Percentiles rank a stretch among this genome's conserved stretches.
Evolutionary conservation across 2,888 invertebrate genomes (phyloP).

Genomic region (Taphrorychus bicolor): DNA sequence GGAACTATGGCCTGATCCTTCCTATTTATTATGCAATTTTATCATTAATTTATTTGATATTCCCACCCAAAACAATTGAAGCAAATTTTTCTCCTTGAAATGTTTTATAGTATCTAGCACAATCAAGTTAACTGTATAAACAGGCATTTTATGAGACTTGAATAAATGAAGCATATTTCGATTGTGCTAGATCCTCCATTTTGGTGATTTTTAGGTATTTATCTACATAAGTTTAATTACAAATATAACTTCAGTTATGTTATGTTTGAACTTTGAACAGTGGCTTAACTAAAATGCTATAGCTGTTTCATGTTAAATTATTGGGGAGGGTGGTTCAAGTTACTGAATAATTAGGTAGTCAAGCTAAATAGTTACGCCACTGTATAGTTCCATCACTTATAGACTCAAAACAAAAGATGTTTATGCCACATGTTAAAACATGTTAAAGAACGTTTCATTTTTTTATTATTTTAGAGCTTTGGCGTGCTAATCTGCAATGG

Average conservation of each 20-base stretch:
- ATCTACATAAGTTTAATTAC: no score
- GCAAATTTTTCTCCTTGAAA: no score
- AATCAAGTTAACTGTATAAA: no score
- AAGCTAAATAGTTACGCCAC: neutral
- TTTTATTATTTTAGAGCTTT: conserved; percentile 38
- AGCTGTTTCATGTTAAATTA: no score
- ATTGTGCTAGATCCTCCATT: no score
- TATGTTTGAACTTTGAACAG: neutral
- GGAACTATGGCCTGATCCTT: neutral
- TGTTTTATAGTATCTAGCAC: no score
- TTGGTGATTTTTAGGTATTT: neutral
- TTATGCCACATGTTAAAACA: conserved; percentile 4
- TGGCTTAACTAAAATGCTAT: neutral
- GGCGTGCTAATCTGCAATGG: conserved; percentile 27
- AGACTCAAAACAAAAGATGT: neutral
- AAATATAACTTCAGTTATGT: no score
- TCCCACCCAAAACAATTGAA: no score
- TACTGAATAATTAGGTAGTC: no score
- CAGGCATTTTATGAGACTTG: no score
- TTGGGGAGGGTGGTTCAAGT: no score
- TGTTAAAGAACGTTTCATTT: conserved; percentile 32
- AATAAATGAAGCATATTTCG: no score
- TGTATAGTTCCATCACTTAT: neutral
- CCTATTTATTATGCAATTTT: conserved; percentile 1
- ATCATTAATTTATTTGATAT: neutral